Evolutionary conservation across 2,113 vertebrate species (phyloP).

Genomic region (Bufo gargarizans): DNA sequence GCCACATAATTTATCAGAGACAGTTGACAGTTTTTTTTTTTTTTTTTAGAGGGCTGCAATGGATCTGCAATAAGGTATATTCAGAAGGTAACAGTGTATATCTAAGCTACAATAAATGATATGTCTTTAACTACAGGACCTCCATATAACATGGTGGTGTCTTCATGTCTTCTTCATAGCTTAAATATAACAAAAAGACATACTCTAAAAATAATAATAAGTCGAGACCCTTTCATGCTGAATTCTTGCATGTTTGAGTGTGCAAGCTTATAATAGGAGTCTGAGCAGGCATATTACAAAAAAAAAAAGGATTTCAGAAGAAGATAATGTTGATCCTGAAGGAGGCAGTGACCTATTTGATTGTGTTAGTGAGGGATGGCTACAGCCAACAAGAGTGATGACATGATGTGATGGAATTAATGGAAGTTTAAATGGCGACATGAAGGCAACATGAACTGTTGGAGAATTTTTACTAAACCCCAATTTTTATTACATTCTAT

Average conservation of each 20-base stretch:
- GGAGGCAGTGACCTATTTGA: neutral
- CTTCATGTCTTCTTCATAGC: neutral
- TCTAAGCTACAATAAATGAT: neutral
- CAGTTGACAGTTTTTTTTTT: conserved; percentile 49
- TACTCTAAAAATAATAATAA: neutral
- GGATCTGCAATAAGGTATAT: conserved; percentile 14
- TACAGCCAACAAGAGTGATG: neutral
- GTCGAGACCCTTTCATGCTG: neutral
- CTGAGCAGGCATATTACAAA: neutral
- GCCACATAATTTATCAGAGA: conserved; percentile 48
- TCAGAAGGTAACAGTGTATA: neutral
- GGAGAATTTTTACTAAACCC: neutral
- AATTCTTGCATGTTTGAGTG: neutral
- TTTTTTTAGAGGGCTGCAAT: neutral
- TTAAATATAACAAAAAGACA: neutral
- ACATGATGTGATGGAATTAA: neutral
- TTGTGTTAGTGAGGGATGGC: neutral
- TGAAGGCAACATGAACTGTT: neutral
- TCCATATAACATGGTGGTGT: neutral
- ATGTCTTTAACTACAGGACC: neutral
- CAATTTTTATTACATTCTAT: neutral
- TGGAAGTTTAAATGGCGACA: neutral
- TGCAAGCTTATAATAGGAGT: neutral
- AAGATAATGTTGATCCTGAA: neutral
- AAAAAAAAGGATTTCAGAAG: neutral